Evolutionary conservation across 2,888 invertebrate genomes (phyloP).

Genomic region (Pheosia tremula): DNA sequence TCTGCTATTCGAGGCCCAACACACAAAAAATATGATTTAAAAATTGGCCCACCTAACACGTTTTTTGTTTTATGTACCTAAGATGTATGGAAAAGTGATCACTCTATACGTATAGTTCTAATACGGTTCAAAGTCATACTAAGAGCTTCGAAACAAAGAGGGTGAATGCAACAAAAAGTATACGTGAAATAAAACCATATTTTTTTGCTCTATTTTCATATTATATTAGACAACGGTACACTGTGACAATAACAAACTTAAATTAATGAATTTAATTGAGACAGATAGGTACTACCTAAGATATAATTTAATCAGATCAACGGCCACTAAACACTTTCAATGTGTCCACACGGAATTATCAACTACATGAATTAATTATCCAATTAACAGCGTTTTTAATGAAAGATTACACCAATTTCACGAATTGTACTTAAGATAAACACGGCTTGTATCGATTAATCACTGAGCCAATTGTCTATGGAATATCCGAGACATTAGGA

Average conservation of each 20-base stretch:
- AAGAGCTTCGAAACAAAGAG: too few species aligned
- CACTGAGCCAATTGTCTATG: constrained; percentile 30
- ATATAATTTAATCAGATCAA: constrained; percentile 59
- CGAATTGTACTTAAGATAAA: constrained; percentile 54
- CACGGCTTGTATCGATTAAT: constrained; percentile 38
- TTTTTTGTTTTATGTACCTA: too few species aligned
- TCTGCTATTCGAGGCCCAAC: too few species aligned
- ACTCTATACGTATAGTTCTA: too few species aligned
- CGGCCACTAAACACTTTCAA: constrained; percentile 55
- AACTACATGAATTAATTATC: constrained; percentile 49
- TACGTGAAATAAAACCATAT: constrained; percentile 68
- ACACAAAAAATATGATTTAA: too few species aligned
- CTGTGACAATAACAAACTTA: constrained; percentile 84
- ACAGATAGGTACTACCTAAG: constrained; percentile 62
- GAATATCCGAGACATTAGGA: constrained; percentile 18
- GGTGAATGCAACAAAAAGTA: neutral
- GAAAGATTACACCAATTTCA: constrained; percentile 47
- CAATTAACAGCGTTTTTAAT: constrained; percentile 34
- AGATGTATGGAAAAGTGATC: too few species aligned
- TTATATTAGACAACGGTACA: constrained; percentile 83
- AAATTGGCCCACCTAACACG: too few species aligned
- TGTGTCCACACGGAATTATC: constrained; percentile 52
- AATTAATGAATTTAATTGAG: constrained; percentile 74
- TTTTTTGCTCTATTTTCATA: constrained; percentile 77
- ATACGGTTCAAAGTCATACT: too few species aligned